These are phyloP conservation scores for Halocynthia roretzi DNA, from an alignment of 23 tunicate species.

Conservation along the genomic window DNA sequence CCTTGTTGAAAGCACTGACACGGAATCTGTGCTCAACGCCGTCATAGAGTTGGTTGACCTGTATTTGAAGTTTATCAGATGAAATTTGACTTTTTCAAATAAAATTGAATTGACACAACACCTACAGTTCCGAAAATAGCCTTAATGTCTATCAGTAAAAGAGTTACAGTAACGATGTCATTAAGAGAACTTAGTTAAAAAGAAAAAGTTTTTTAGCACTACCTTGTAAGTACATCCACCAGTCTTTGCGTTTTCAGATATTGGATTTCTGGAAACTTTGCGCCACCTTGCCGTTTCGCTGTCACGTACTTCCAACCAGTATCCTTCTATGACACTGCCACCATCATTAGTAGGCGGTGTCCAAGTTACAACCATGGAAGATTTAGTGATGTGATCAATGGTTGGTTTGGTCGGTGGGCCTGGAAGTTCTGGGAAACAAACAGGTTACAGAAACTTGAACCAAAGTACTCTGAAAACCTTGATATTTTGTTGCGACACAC, in stretches of 20 bases:
- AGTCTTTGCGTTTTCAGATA: background rate
- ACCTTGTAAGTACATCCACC: slow-evolving; percentile 15
- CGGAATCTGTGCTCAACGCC: slow-evolving; percentile 30
- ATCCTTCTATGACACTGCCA: slow-evolving; percentile 29
- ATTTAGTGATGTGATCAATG: background rate
- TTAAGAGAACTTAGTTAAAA: no score
- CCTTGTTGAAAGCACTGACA: slow-evolving; percentile 37
- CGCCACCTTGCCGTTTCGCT: slow-evolving; percentile 32
- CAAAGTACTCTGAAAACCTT: background rate
- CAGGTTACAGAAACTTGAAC: no score
- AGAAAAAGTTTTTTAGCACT: background rate
- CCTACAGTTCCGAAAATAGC: background rate
- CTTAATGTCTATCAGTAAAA: background rate
- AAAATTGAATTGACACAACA: background rate
- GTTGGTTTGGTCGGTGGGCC: slow-evolving; percentile 15
- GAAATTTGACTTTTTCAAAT: background rate
- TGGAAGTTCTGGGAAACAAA: background rate
- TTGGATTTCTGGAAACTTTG: slow-evolving; percentile 32
- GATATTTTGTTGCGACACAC: background rate
- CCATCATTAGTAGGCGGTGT: slow-evolving; percentile 28
- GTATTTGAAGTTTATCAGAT: background rate
- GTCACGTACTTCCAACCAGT: slow-evolving; percentile 37
- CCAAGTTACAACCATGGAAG: slow-evolving; percentile 28
- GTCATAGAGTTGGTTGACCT: slow-evolving; percentile 21
- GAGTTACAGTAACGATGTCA: no score